Percentiles rank a stretch among this genome's conserved stretches.
phyloP scores from a whole-genome alignment of 2,797 vertebrate genomes.

The Podargus strigoides region DNA sequence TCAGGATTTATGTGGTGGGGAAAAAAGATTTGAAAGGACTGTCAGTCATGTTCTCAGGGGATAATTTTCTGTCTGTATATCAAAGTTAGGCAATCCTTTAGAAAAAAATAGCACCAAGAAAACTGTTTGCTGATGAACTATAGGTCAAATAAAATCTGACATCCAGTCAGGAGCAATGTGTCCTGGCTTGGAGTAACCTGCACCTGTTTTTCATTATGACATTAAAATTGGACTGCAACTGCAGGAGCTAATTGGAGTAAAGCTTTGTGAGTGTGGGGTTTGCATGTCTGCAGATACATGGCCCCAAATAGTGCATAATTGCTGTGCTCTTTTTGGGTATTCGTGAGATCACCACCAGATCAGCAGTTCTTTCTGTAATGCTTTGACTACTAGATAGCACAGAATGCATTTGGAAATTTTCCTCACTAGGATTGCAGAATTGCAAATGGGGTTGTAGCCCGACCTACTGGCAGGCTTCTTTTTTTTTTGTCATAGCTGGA shows the following conservation, averaged over 20 bases:
- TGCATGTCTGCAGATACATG: background rate
- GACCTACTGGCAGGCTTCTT: background rate
- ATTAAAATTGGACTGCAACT: background rate
- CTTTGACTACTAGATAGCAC: background rate
- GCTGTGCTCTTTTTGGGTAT: background rate
- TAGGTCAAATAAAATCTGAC: background rate
- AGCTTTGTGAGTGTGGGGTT: background rate
- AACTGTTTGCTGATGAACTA: background rate
- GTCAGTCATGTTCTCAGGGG: background rate
- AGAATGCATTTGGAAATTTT: background rate
- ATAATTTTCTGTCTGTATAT: background rate
- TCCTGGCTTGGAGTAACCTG: background rate
- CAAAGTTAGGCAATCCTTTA: background rate
- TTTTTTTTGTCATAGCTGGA: background rate
- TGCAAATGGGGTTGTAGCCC: background rate
- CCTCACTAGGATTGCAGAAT: background rate
- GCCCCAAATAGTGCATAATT: background rate
- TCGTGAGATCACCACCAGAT: background rate
- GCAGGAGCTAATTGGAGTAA: background rate
- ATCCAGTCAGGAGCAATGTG: background rate
- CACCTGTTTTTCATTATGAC: background rate
- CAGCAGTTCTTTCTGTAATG: background rate
- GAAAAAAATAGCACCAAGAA: background rate
- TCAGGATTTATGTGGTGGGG: background rate
- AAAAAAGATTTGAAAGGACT: background rate